Percentiles rank a stretch among this genome's conserved stretches.
Conservation (phyloP, 35 echinoderm and acorn worm genomes). For the Ptychodera flava region DNA sequence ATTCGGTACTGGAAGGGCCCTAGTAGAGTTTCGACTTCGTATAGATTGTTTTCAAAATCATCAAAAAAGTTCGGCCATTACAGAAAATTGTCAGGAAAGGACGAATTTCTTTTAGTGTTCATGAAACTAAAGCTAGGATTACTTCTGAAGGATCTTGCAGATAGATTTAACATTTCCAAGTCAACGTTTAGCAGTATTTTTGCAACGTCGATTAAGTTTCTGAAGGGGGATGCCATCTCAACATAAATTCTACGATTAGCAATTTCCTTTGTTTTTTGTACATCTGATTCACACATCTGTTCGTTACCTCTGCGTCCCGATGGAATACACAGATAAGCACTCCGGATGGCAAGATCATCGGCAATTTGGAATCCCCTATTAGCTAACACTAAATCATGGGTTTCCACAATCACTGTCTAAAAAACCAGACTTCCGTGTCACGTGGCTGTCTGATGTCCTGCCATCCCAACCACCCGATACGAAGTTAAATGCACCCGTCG, state of each 20-base stretch:
- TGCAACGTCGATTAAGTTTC: conserved; percentile 45
- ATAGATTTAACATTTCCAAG: conserved; percentile 21
- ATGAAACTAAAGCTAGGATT: conserved; percentile 32
- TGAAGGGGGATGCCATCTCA: conserved; percentile 14
- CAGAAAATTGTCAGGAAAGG: conserved; percentile 22
- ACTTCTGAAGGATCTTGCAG: conserved; percentile 10
- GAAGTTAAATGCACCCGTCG: conserved; percentile 46
- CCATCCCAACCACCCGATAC: conserved; percentile 46
- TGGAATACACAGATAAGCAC: conserved; percentile 34
- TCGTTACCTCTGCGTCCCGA: conserved; percentile 2
- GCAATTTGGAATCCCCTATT: conserved; percentile 48
- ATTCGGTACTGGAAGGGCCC: conserved; percentile 36
- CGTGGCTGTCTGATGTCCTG: conserved; percentile 31
- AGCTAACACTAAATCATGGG: conserved; percentile 37
- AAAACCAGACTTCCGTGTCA: conserved; percentile 24
- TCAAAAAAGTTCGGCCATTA: conserved; percentile 33
- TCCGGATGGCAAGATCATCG: conserved; percentile 39
- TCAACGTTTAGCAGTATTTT: conserved; percentile 21
- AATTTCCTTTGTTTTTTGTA: conserved; percentile 30
- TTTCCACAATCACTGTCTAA: conserved; percentile 32
- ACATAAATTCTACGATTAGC: background rate
- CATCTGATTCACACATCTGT: conserved; percentile 19
- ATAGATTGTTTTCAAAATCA: conserved; percentile 6
- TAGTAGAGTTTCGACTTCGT: background rate
- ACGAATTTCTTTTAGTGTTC: conserved; percentile 45